Conservation (phyloP, 2,888 invertebrate genomes). For the Drosophila ezoana region DNA sequence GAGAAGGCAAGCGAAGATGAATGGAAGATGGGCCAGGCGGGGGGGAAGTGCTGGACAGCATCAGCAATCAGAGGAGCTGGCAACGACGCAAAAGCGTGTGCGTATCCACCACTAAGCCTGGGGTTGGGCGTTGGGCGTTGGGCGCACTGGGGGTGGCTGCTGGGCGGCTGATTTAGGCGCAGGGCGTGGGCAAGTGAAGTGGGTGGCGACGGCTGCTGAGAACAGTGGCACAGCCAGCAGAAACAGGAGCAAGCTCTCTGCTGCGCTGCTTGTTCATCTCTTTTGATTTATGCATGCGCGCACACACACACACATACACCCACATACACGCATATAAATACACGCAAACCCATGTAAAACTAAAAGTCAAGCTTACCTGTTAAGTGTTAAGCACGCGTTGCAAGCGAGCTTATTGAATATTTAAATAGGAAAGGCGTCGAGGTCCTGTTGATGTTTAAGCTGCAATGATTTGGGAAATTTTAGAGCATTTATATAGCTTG, state of each 20-base stretch:
- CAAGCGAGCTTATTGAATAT: constrained; percentile 66
- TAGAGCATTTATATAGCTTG: constrained; percentile 31
- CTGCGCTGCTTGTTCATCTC: constrained; percentile 33
- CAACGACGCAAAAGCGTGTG: constrained; percentile 73
- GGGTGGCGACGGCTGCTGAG: constrained; percentile 38
- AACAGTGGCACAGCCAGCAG: constrained; percentile 23
- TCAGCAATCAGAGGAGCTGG: constrained; percentile 33
- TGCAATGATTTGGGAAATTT: constrained; percentile 54
- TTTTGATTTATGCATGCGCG: constrained; percentile 57
- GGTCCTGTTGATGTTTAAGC: constrained; percentile 43
- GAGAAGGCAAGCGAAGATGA: constrained; percentile 23
- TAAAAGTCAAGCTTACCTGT: constrained; percentile 73
- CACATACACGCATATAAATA: constrained; percentile 1
- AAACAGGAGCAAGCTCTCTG: constrained; percentile 54
- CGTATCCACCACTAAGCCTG: constrained; percentile 64
- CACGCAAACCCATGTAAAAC: constrained; percentile 34
- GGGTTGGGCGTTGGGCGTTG: constrained; percentile 32
- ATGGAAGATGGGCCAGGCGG: constrained; percentile 16
- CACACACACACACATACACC: constrained; percentile 16
- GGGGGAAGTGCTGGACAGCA: constrained; percentile 37
- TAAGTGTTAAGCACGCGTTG: constrained; percentile 69
- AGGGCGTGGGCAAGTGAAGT: constrained; percentile 38
- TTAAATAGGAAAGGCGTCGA: constrained; percentile 47
- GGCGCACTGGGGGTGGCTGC: constrained; percentile 41
- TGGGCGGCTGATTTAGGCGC: constrained; percentile 27